A percentile compares a stretch with the other conserved stretches of the same genome.
Conservation (phyloP, 2,888 invertebrate species). For the Platycnemis pennipes region DNA sequence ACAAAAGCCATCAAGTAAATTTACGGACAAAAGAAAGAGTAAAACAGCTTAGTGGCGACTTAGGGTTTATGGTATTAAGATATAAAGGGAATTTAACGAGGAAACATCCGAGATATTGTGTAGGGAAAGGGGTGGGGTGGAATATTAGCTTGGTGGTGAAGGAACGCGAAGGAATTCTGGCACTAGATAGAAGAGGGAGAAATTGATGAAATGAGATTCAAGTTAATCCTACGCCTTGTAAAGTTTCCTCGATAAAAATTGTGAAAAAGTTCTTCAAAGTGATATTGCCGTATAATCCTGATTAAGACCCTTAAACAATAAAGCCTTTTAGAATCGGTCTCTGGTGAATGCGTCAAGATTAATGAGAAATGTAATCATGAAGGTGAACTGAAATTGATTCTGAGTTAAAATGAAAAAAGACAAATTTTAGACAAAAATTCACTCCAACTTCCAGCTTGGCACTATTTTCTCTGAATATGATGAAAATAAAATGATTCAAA, state of each 20-base stretch:
- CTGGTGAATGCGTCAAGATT: neutral
- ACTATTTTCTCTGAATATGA: too few relatives aligned
- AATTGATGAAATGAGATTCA: neutral
- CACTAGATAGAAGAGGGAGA: neutral
- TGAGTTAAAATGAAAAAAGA: too few relatives aligned
- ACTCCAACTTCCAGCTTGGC: too few relatives aligned
- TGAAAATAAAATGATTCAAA: too few relatives aligned
- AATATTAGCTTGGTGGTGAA: neutral
- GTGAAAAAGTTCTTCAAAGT: neutral
- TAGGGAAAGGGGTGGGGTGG: neutral
- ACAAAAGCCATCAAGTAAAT: too few relatives aligned
- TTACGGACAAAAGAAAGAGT: neutral
- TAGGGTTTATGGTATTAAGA: neutral
- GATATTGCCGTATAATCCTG: neutral
- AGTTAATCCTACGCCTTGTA: slow-evolving; percentile 4
- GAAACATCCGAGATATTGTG: neutral
- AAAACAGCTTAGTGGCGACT: neutral
- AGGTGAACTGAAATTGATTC: neutral
- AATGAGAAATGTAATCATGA: neutral
- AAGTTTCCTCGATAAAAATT: neutral
- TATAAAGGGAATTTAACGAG: neutral
- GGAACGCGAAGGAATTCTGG: neutral
- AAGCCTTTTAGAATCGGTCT: neutral
- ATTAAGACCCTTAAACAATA: neutral
- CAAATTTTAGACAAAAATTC: too few relatives aligned